phyloP scores from a whole-genome alignment of 2,797 vertebrate genomes.

The Micropoecilia bifurca region DNA sequence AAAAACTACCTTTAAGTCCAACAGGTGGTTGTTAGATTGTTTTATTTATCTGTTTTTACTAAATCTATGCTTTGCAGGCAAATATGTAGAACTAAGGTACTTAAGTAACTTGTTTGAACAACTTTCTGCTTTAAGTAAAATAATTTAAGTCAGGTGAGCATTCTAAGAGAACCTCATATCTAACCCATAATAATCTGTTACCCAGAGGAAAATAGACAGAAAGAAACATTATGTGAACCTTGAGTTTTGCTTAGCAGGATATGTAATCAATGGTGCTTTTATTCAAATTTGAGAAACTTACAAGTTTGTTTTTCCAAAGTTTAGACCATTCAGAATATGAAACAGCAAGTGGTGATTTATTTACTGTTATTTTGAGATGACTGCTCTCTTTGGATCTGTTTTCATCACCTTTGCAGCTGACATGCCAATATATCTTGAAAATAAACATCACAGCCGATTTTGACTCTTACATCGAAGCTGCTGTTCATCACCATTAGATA shows the following conservation, averaged over 20 bases:
- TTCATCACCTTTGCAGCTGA: background rate
- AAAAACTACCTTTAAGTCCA: background rate
- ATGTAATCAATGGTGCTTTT: background rate
- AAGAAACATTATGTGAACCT: background rate
- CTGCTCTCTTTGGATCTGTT: background rate
- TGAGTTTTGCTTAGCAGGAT: background rate
- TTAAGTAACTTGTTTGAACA: background rate
- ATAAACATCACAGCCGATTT: conserved; percentile 3
- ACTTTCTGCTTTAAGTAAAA: background rate
- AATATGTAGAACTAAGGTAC: background rate
- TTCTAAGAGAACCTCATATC: background rate
- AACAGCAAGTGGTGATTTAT: background rate
- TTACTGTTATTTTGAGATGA: background rate
- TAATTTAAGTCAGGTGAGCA: background rate
- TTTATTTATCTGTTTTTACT: background rate
- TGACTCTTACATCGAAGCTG: conserved; percentile 20
- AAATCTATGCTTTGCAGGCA: background rate
- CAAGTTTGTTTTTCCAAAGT: background rate
- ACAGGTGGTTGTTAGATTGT: background rate
- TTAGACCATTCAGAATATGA: background rate
- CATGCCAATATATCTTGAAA: background rate
- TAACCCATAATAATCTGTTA: background rate
- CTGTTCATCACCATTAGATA: background rate
- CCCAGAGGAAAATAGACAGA: background rate
- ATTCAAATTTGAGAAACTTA: background rate